phyloP scores from a whole-genome alignment of 2,888 invertebrate species.

The Ptilodon capucinus region DNA sequence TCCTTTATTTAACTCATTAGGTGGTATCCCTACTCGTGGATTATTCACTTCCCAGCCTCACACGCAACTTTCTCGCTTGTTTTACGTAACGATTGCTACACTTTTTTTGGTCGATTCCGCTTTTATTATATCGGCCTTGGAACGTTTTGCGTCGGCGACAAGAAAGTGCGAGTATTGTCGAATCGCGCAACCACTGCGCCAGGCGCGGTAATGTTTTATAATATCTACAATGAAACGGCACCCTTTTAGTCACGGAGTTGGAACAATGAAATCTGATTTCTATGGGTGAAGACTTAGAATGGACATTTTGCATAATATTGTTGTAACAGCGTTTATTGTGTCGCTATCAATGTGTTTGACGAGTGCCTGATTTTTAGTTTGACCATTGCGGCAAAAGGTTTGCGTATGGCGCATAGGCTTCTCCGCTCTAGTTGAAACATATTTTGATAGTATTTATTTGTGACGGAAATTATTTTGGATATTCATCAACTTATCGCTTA shows the following conservation, averaged over 20 bases:
- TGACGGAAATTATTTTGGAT: too few species aligned
- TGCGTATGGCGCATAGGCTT: too few species aligned
- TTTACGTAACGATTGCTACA: constrained; percentile 64
- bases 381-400: too few species aligned
- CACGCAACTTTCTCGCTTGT: constrained; percentile 59
- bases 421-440: too few species aligned
- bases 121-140: constrained; percentile 64
- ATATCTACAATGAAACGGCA: constrained; percentile 29
- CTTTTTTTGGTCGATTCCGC: constrained; percentile 58
- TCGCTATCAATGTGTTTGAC: background rate
- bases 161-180: constrained; percentile 61
- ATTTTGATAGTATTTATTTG: too few species aligned
- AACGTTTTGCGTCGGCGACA: constrained; percentile 53
- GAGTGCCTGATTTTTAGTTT: background rate
- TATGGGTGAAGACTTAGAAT: constrained; percentile 8
- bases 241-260: constrained; percentile 61
- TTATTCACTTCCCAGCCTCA: constrained; percentile 41
- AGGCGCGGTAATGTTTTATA: constrained; percentile 39
- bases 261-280: constrained; percentile 35
- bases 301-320: background rate
- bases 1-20: background rate
- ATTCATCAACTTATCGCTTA: too few species aligned
- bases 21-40: constrained; percentile 15
- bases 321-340: background rate
- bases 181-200: constrained; percentile 46